Percentiles rank a stretch among this genome's conserved stretches.
phyloP scores from a whole-genome alignment of 1,140 invertebrate species.

The Neodiprion virginianus region DNA sequence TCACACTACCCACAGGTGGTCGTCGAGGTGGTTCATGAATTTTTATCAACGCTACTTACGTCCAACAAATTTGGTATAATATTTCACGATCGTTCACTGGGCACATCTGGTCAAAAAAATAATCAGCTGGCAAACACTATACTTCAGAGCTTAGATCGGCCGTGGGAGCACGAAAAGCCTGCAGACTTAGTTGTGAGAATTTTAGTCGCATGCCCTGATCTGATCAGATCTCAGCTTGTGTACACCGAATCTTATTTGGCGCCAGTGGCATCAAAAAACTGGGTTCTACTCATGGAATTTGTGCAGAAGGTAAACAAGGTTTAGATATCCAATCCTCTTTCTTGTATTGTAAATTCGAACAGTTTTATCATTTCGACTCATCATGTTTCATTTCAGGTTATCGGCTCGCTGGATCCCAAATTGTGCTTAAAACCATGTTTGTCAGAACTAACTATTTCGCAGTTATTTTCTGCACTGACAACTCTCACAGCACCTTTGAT shows the following conservation, averaged over 20 bases:
- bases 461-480: conserved; percentile 43
- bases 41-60: conserved; percentile 73
- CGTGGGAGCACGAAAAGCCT: conserved; percentile 71
- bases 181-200: conserved; percentile 72
- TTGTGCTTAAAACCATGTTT: conserved; percentile 36
- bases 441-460: conserved; percentile 34
- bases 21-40: conserved; percentile 66
- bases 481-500: conserved; percentile 40
- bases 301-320: conserved; percentile 57
- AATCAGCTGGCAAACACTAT: conserved; percentile 71
- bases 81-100: conserved; percentile 69
- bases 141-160: conserved; percentile 67
- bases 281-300: conserved; percentile 65
- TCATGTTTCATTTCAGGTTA: conserved; percentile 36
- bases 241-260: conserved; percentile 67
- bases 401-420: conserved; percentile 41
- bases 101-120: conserved; percentile 64
- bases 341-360: not conserved
- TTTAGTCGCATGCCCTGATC: conserved; percentile 73
- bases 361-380: not conserved
- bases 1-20: conserved; percentile 52
- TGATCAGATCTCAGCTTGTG: conserved; percentile 69
- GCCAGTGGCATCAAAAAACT: conserved; percentile 66
- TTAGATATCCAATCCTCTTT: conserved; percentile 27
- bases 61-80: conserved; percentile 74